A percentile compares a stretch with the other conserved stretches of the same genome.
These are phyloP conservation scores for Catharus minimus DNA, from an alignment of 2,113 vertebrate genomes.

Conservation along the genomic window DNA sequence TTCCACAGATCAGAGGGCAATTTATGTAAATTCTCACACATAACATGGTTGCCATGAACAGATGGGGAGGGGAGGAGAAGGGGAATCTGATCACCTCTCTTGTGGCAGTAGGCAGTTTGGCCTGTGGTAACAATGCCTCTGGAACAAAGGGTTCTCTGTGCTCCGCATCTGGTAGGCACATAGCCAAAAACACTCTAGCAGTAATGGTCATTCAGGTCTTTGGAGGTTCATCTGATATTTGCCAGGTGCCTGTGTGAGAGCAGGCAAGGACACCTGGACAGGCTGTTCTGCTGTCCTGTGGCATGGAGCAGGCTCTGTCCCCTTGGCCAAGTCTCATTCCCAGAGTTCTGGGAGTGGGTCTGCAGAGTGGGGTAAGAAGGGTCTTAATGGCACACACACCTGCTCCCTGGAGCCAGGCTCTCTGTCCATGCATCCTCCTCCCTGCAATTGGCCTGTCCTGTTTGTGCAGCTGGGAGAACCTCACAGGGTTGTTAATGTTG, in stretches of 20 bases:
- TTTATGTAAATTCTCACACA: slow-evolving; percentile 61
- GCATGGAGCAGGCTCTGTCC: neutral
- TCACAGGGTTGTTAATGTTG: neutral
- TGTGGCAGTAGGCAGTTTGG: slow-evolving; percentile 55
- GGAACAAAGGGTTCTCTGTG: slow-evolving; percentile 68
- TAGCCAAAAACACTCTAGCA: slow-evolving; percentile 13
- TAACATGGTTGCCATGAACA: slow-evolving; percentile 49
- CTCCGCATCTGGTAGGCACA: slow-evolving; percentile 62
- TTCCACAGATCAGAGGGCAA: slow-evolving; percentile 59
- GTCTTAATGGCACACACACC: neutral
- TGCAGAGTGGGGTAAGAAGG: neutral
- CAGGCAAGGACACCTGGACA: neutral
- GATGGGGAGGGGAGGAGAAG: slow-evolving; percentile 67
- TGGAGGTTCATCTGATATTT: slow-evolving; percentile 40
- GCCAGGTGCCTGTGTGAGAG: neutral
- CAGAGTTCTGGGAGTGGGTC: neutral
- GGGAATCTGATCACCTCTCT: slow-evolving; percentile 68
- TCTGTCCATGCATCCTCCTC: neutral
- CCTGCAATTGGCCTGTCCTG: neutral
- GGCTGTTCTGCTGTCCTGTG: neutral
- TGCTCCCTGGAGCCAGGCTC: neutral
- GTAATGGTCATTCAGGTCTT: slow-evolving; percentile 54
- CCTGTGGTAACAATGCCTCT: slow-evolving; percentile 53
- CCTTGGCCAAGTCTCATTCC: neutral
- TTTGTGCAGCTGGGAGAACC: neutral